phyloP scores from a whole-genome alignment of 2,113 vertebrate genomes.

The Archilochus colubris region DNA sequence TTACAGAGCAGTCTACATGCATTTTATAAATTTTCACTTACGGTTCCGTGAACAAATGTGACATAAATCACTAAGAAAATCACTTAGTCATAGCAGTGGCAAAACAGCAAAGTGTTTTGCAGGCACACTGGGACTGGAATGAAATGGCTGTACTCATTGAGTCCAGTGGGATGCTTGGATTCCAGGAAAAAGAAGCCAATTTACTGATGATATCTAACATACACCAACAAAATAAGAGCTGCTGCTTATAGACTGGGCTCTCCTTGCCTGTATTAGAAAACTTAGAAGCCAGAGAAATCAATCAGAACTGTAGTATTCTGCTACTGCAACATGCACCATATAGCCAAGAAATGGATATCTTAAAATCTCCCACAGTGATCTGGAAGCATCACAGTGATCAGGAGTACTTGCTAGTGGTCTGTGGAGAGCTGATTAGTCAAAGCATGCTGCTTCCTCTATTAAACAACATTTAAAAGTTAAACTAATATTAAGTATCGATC shows the following conservation, averaged over 20 bases:
- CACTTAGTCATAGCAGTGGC: background rate
- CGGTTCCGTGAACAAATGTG: background rate
- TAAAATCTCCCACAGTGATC: background rate
- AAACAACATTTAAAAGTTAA: constrained; percentile 9
- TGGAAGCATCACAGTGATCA: background rate
- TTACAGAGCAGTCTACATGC: background rate
- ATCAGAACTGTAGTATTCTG: background rate
- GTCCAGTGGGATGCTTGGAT: background rate
- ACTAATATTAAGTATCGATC: constrained; percentile 5
- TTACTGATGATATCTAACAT: background rate
- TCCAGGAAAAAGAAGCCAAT: background rate
- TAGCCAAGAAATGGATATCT: background rate
- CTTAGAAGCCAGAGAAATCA: background rate
- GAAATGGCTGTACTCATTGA: background rate
- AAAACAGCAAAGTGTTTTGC: background rate
- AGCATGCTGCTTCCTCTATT: background rate
- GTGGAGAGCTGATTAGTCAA: constrained; percentile 13
- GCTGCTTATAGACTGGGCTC: background rate
- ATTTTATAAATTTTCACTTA: background rate
- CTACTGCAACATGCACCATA: background rate
- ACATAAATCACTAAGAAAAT: background rate
- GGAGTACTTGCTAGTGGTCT: background rate
- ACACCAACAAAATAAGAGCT: background rate
- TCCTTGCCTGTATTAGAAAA: background rate
- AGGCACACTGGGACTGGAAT: background rate